phyloP scores from a whole-genome alignment of 2,888 invertebrate genomes.

The Erpobdella octoculata region DNA sequence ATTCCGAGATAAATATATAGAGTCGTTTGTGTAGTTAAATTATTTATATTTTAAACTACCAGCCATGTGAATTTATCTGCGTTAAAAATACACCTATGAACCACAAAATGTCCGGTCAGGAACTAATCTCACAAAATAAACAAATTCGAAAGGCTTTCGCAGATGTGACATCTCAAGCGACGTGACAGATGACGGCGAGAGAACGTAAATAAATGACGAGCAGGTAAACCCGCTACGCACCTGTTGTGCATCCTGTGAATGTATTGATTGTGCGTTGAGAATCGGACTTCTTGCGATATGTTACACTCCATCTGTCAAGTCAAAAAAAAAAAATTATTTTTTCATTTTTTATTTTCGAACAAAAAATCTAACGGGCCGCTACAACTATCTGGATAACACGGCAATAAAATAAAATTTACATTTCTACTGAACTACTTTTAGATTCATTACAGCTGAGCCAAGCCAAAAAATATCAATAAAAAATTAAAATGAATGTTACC shows the following conservation, averaged over 20 bases:
- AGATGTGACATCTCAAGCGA: too few species aligned
- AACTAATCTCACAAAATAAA: too few species aligned
- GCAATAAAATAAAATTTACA: too few species aligned
- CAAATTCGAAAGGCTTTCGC: too few species aligned
- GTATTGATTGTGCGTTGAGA: slow-evolving; percentile 80
- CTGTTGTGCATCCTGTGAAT: slow-evolving; percentile 76
- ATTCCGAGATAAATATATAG: too few species aligned
- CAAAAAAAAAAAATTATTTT: neutral
- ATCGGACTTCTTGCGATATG: slow-evolving; percentile 74
- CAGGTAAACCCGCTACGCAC: slow-evolving; percentile 32
- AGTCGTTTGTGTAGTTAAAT: too few species aligned
- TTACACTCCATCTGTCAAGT: slow-evolving; percentile 65
- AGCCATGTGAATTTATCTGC: too few species aligned
- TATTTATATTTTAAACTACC: too few species aligned
- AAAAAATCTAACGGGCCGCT: neutral
- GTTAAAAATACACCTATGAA: too few species aligned
- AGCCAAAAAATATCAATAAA: neutral
- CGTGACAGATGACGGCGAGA: too few species aligned
- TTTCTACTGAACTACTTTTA: too few species aligned
- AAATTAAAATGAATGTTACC: neutral
- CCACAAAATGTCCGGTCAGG: too few species aligned
- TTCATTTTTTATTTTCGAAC: neutral
- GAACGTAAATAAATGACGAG: neutral
- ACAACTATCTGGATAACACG: neutral
- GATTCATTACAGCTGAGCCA: neutral